phyloP scores from a whole-genome alignment of 2,113 vertebrate species.

The Danionella cerebrum region DNA sequence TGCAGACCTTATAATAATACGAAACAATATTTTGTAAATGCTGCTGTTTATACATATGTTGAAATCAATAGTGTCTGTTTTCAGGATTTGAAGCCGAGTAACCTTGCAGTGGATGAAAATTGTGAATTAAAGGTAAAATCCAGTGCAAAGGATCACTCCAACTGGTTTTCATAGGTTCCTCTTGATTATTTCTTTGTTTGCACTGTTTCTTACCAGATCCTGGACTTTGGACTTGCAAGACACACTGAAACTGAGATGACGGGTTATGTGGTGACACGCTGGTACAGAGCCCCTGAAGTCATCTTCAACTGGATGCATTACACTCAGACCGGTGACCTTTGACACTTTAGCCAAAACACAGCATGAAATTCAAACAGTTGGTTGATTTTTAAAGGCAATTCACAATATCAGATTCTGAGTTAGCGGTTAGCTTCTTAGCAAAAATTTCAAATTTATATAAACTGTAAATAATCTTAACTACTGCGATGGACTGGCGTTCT shows the following conservation, averaged over 20 bases:
- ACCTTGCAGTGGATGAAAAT: slow-evolving; percentile 69
- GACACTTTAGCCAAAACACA: neutral
- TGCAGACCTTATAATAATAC: no score
- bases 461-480: no score
- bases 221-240: slow-evolving; percentile 75
- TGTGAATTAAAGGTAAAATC: slow-evolving; percentile 68
- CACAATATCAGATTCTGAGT: no score
- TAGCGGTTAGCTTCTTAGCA: no score
- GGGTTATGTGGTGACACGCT: slow-evolving; percentile 74
- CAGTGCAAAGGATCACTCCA: no score
- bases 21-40: no score
- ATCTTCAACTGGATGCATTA: slow-evolving; percentile 82
- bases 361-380: no score
- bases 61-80: neutral
- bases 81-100: slow-evolving; percentile 71
- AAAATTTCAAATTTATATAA: no score
- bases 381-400: no score
- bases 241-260: slow-evolving; percentile 74
- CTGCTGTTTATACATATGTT: neutral
- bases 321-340: slow-evolving; percentile 63
- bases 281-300: slow-evolving; percentile 74
- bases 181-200: no score
- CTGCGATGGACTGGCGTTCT: no score
- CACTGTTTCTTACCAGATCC: slow-evolving; percentile 55
- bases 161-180: no score